A percentile compares a stretch with the other conserved stretches of the same genome.
Conservation (phyloP, 1,140 invertebrate species). For the Platyura marginata region DNA sequence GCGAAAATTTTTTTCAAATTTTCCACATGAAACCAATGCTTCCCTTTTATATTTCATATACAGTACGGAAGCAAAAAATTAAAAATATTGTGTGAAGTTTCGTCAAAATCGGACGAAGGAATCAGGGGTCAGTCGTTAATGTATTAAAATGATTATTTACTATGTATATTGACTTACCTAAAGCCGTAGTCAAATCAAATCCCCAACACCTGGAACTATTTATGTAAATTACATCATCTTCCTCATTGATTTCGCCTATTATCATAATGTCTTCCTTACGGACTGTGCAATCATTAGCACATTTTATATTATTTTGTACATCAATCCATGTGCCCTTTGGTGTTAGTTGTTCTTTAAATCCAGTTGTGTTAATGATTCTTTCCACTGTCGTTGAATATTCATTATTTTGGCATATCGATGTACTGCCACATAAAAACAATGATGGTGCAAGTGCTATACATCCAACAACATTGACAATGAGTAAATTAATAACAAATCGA, state of each 20-base stretch:
- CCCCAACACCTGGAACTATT: constrained; percentile 22
- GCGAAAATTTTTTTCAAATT: no score
- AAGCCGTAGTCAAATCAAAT: constrained; percentile 20
- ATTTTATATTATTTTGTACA: no score
- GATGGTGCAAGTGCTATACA: constrained; percentile 21
- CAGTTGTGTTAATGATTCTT: background rate
- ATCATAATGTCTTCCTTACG: background rate
- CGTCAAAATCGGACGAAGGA: no score
- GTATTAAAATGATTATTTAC: background rate
- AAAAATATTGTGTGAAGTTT: no score
- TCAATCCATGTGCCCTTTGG: background rate
- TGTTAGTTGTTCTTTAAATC: background rate
- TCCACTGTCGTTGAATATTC: background rate
- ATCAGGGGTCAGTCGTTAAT: no score
- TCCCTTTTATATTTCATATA: no score
- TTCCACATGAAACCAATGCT: no score
- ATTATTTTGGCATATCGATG: background rate
- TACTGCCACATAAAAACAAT: constrained; percentile 6
- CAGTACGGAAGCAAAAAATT: no score
- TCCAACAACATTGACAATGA: constrained; percentile 21
- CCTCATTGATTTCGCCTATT: no score
- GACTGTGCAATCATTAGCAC: no score
- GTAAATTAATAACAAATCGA: constrained; percentile 22
- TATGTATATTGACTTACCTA: constrained; percentile 7
- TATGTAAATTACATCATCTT: no score